Base-by-base conservation (phyloP, 1,140 invertebrate species). In the Drosophila baimaii region DNA sequence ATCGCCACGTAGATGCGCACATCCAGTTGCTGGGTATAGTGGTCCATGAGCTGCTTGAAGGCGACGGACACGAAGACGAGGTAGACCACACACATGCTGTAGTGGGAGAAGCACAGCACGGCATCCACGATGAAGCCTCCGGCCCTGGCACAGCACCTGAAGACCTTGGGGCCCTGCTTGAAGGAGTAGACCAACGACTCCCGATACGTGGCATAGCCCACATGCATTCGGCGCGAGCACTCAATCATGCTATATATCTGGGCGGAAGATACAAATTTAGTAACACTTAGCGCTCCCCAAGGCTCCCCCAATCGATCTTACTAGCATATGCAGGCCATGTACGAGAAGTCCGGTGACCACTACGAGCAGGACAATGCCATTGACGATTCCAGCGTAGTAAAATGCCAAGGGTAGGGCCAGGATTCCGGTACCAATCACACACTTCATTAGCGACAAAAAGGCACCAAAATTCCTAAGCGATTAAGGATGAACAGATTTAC, bases 381-480 rank as follows among this genome's bases (percentile, higher is more conserved):
- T 58, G 4, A 72, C 5, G 1, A 58, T 47, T 1, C 81, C 81
- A 0, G 49, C 25, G 19, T 46, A 69, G 7, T 6, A 25, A 21
- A 76, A 83, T 13, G 61, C 65, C n/a, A 83, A 3, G 0, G 81
- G 81, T 46, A 83, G 29, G 2, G 81, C 57, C 25, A 83, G 46
- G 17, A 77, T 46, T 10, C 81, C 81, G 7, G 63, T 64, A 2
- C 81, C 81, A 17, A 83, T 21, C 0, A 79, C 51, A 23, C 66
- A 77, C 12, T 79, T 83, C 0, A 83, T 7, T 5, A 74, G 8
- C 0, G 41, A 41, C 3, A 73, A 12, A n/a, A 74, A 73, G 21
- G 71, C 71, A 1, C 49, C 69, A 8, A 63, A 21, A 15, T 73
- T 74, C 0, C 72, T 75, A 17, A 17, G 9, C 15, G 19, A 21